Conservation (phyloP, 2,888 invertebrate genomes). For the Pseudococcus longispinus region DNA sequence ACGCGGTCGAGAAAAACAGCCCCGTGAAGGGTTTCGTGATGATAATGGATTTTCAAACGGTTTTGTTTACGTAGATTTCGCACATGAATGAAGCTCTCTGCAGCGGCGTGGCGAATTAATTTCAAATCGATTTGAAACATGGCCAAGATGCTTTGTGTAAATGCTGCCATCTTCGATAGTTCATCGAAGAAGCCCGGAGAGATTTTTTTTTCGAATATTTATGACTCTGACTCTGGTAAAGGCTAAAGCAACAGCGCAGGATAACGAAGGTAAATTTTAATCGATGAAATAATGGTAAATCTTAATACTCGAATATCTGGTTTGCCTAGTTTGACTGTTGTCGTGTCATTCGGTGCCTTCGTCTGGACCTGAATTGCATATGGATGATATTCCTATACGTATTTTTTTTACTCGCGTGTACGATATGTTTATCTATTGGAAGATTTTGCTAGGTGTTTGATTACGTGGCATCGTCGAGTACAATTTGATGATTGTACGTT, state of each 20-base stretch:
- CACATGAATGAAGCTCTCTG: neutral
- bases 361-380: neutral
- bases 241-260: neutral
- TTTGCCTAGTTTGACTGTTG: slow-evolving; percentile 5
- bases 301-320: neutral
- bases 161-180: neutral
- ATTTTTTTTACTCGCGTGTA: neutral
- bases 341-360: neutral
- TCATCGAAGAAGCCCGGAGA: neutral
- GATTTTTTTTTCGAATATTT: neutral
- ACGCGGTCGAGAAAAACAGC: neutral
- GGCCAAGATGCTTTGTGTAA: neutral
- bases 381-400: neutral
- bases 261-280: neutral
- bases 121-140: slow-evolving; percentile 27
- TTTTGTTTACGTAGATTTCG: slow-evolving; percentile 10
- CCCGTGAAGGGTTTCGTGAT: neutral
- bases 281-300: neutral
- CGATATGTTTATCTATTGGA: neutral
- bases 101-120: neutral
- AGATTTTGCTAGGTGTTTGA: too few species aligned
- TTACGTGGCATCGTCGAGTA: neutral
- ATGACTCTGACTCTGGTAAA: neutral
- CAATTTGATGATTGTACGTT: neutral
- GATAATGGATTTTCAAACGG: neutral